Evolutionary conservation across 2,797 vertebrate genomes (phyloP).

Genomic region (Myotis pilosus): DNA sequence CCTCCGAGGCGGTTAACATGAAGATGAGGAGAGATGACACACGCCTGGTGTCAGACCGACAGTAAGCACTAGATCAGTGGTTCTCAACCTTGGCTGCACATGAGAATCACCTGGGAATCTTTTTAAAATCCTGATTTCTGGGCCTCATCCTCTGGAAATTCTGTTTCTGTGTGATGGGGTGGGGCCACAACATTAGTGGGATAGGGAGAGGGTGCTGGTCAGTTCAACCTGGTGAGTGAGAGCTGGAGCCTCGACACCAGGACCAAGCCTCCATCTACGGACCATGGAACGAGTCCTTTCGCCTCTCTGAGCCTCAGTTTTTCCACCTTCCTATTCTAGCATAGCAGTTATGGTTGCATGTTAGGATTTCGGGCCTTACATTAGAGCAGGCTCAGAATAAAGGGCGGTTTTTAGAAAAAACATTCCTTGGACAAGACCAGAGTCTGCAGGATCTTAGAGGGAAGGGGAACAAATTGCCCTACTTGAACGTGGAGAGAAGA

Average conservation of each 20-base stretch:
- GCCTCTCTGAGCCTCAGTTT: neutral
- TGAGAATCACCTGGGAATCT: too few species aligned
- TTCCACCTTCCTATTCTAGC: too few species aligned
- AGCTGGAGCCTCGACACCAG: neutral
- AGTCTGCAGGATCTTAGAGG: neutral
- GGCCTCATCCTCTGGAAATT: too few species aligned
- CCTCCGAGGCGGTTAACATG: accelerated
- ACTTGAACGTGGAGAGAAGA: neutral
- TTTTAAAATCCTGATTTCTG: too few species aligned
- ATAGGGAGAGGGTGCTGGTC: neutral
- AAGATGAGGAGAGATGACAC: accelerated
- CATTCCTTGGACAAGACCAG: neutral
- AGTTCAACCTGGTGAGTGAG: neutral
- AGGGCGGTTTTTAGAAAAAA: neutral
- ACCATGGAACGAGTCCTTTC: too few species aligned
- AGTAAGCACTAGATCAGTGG: too few species aligned
- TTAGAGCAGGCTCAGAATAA: neutral
- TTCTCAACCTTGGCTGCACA: too few species aligned
- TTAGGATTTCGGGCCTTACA: neutral
- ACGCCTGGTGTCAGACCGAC: accelerated
- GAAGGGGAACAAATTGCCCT: neutral
- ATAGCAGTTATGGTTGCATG: too few species aligned
- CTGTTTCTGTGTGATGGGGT: too few species aligned
- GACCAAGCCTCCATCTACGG: neutral
- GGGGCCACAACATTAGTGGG: too few species aligned